Percentiles rank a stretch among this genome's conserved stretches.
Evolutionary conservation across 2,797 vertebrate species (phyloP).

Genomic region (Syngnathus rostellatus): DNA sequence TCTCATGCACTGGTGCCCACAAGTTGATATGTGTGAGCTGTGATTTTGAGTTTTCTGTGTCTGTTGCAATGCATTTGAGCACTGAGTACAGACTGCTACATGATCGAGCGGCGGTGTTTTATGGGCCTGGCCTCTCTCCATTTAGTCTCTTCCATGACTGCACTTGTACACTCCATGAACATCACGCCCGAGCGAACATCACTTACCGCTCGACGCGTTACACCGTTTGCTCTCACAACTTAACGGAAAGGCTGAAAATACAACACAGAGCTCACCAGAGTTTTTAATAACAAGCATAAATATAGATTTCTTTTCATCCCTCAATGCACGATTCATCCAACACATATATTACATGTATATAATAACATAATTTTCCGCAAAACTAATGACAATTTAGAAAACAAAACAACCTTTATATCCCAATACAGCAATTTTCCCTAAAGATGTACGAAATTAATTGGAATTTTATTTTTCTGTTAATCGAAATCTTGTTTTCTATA

Average conservation of each 20-base stretch:
- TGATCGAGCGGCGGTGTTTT: not conserved
- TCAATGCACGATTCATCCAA: not conserved
- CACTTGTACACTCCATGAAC: not conserved
- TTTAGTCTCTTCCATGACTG: not conserved
- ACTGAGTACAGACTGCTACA: not conserved
- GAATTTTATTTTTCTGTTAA: too few species aligned
- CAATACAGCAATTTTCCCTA: too few species aligned
- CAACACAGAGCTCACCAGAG: not conserved
- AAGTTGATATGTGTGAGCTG: not conserved
- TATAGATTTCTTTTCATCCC: not conserved
- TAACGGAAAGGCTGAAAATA: not conserved
- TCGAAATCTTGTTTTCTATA: too few species aligned
- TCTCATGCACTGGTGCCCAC: not conserved
- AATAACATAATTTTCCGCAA: too few species aligned
- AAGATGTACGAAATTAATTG: too few species aligned
- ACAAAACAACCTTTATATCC: too few species aligned
- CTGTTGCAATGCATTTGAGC: not conserved
- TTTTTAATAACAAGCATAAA: not conserved
- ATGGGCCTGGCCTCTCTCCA: not conserved
- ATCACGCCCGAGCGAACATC: not conserved
- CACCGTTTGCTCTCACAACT: not conserved
- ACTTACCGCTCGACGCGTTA: not conserved
- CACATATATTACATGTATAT: not conserved
- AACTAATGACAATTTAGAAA: too few species aligned
- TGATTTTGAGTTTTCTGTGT: not conserved